A percentile compares a stretch with the other conserved stretches of the same genome.
These are phyloP conservation scores for Notolabrus celidotus DNA, from an alignment of 2,797 vertebrate species.

Conservation along the genomic window DNA sequence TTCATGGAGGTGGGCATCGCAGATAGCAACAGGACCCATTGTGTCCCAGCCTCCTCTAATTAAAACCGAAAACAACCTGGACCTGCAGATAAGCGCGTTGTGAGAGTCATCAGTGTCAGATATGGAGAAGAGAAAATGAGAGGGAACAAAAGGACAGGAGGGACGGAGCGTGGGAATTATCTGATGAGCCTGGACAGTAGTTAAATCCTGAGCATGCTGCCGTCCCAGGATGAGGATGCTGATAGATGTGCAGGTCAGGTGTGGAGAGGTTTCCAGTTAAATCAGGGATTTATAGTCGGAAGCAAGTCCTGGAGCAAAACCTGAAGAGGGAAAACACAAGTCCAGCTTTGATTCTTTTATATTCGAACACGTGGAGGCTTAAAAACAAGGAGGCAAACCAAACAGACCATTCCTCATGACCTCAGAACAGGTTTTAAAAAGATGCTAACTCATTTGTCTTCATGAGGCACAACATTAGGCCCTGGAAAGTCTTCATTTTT, in stretches of 20 bases:
- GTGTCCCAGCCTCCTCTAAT: conserved; percentile 56
- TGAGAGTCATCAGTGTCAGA: conserved; percentile 62
- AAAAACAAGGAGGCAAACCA: no score
- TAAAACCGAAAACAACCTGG: conserved; percentile 73
- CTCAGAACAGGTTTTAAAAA: no score
- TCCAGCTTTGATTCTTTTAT: no score
- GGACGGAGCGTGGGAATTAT: conserved; percentile 62
- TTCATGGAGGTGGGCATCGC: conserved; percentile 51
- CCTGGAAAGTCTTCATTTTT: no score
- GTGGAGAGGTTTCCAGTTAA: neutral
- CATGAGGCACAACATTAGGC: no score
- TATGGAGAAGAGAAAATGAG: conserved; percentile 59
- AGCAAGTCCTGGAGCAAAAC: no score
- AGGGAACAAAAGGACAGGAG: conserved; percentile 53
- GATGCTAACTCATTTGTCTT: no score
- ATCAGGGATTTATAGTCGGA: neutral
- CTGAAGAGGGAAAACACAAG: no score
- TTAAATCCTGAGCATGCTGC: conserved; percentile 12
- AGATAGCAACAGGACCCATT: conserved; percentile 68
- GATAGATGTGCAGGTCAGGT: conserved; percentile 25
- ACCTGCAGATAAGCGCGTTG: conserved; percentile 64
- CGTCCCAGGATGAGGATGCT: conserved; percentile 21
- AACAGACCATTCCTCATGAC: no score
- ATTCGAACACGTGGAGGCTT: no score
- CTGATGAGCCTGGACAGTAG: conserved; percentile 30